A percentile compares a stretch with the other conserved stretches of the same genome.
These are phyloP conservation scores for Drosophila mimetica DNA, from an alignment of 2,888 invertebrate species.

Conservation along the genomic window DNA sequence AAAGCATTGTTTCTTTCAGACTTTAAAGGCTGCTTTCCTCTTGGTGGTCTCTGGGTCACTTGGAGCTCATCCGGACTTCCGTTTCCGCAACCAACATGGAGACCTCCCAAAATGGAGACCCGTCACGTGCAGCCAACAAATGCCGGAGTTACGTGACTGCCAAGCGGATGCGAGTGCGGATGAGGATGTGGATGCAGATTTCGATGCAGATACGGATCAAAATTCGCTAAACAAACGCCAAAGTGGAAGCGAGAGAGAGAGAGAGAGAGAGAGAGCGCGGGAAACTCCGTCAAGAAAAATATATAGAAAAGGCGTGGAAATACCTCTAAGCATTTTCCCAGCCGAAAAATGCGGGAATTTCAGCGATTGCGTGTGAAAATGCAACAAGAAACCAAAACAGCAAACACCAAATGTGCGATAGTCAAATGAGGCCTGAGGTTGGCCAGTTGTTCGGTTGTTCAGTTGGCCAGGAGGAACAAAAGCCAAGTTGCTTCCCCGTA, in stretches of 20 bases:
- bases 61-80: constrained; percentile 13
- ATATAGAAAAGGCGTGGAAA: constrained; percentile 33
- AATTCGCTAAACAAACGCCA: constrained; percentile 7
- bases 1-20: too few species aligned
- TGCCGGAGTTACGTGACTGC: constrained; percentile 32
- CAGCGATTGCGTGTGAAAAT: constrained; percentile 74
- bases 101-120: constrained; percentile 2
- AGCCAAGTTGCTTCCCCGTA: constrained; percentile 11
- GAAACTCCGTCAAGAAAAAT: constrained; percentile 14
- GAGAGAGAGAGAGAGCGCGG: not conserved
- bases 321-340: constrained; percentile 23
- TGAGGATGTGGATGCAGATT: constrained; percentile 5
- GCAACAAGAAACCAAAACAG: constrained; percentile 43
- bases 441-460: constrained; percentile 1
- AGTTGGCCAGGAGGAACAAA: constrained; percentile 1
- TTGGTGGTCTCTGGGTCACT: too few species aligned
- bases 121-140: constrained; percentile 30
- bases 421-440: constrained; percentile 30
- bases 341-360: constrained; percentile 38
- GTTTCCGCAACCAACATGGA: constrained; percentile 8
- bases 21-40: too few species aligned
- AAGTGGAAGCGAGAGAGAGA: not conserved
- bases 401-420: constrained; percentile 23
- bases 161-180: constrained; percentile 14
- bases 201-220: constrained; percentile 20